These are phyloP conservation scores for Dendrocopos noguchii DNA, from an alignment of 2,113 vertebrate species.

Conservation along the genomic window DNA sequence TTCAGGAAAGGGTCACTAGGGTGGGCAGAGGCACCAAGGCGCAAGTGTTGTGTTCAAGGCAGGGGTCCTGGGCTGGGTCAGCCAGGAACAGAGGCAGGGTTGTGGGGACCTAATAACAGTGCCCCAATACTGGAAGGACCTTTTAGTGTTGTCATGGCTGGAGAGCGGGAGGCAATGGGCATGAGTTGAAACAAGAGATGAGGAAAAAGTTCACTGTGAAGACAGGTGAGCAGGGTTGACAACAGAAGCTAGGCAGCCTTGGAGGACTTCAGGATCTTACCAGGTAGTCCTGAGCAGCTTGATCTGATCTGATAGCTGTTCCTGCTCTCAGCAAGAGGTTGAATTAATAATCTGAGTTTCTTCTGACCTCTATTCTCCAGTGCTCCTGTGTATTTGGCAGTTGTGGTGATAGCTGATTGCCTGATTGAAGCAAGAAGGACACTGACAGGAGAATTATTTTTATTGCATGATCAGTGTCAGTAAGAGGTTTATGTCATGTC, in stretches of 20 bases:
- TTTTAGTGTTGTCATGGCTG: rapidly evolving
- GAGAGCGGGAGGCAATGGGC: background rate
- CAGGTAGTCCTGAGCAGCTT: background rate
- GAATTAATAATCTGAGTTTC: background rate
- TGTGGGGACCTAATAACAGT: background rate
- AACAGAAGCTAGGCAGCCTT: background rate
- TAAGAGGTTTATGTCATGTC: background rate
- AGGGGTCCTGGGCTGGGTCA: background rate
- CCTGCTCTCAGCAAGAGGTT: background rate
- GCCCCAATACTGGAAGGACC: background rate
- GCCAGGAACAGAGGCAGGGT: background rate
- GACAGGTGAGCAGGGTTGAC: background rate
- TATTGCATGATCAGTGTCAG: background rate
- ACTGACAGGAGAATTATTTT: background rate
- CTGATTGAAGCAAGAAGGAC: background rate
- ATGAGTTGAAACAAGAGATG: background rate
- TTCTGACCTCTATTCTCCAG: background rate
- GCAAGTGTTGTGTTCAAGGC: background rate
- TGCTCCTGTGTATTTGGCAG: rapidly evolving
- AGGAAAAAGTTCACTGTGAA: background rate
- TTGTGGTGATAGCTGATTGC: background rate
- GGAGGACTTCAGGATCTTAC: background rate
- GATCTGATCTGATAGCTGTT: background rate
- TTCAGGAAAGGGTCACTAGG: rapidly evolving
- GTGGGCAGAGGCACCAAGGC: rapidly evolving